phyloP scores from a whole-genome alignment of 1,140 invertebrate species.

The Achatina immaculata region DNA sequence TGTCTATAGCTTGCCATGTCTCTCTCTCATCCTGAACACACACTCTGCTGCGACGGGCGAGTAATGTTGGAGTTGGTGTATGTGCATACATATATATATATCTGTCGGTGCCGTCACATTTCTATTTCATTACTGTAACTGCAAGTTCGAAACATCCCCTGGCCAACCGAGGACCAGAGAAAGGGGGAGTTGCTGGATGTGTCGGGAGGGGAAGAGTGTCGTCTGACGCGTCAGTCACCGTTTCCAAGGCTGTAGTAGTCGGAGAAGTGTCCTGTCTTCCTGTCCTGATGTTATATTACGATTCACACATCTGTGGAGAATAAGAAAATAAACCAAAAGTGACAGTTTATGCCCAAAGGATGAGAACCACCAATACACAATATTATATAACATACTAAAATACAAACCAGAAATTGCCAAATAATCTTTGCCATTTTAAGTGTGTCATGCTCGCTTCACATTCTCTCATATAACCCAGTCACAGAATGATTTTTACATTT shows the following conservation, averaged over 20 bases:
- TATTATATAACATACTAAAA: no score
- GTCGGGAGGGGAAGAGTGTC: background rate
- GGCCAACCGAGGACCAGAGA: background rate
- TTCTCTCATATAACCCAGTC: no score
- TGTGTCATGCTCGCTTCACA: no score
- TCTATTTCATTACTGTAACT: background rate
- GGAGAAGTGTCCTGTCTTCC: background rate
- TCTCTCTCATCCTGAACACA: background rate
- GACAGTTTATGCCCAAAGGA: no score
- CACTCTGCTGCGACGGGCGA: background rate
- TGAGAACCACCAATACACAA: no score
- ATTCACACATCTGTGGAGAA: background rate
- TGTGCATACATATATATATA: no score
- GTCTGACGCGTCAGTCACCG: conserved; percentile 12
- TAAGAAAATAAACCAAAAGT: no score
- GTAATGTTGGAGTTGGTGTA: background rate
- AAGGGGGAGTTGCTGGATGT: background rate
- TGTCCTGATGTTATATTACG: background rate
- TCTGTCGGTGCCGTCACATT: conserved; percentile 9
- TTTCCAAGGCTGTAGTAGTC: conserved; percentile 10
- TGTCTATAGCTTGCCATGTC: background rate
- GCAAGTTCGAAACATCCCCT: background rate
- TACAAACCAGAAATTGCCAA: no score
- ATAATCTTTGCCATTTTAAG: no score
- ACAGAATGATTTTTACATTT: no score